These are phyloP conservation scores for Microcebus griseorufus DNA, from an alignment of 2,113 vertebrate genomes.

Conservation along the genomic window DNA sequence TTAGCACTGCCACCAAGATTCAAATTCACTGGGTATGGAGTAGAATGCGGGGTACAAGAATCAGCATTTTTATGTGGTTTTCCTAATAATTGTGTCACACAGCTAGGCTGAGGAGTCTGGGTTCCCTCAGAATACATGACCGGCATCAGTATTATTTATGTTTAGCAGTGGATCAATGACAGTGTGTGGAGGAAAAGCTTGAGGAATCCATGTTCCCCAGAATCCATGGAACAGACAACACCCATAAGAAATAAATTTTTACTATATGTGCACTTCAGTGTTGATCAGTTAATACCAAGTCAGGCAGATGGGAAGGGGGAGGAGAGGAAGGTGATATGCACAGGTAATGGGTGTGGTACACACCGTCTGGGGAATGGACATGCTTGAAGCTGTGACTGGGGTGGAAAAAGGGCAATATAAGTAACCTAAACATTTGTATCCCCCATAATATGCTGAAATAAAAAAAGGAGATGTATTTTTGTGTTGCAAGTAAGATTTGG, in stretches of 20 bases:
- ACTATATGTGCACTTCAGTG: no score
- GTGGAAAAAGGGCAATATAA: no score
- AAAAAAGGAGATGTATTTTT: not conserved
- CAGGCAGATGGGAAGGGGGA: no score
- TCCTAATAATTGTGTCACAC: not conserved
- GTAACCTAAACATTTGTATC: no score
- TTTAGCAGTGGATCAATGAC: rapidly evolving
- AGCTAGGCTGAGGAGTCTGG: not conserved
- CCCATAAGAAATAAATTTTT: not conserved
- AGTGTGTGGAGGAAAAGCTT: no score
- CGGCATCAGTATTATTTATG: not conserved
- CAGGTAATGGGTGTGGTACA: no score
- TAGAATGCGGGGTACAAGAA: not conserved
- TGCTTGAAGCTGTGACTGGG: no score
- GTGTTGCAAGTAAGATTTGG: not conserved
- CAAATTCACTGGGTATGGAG: not conserved
- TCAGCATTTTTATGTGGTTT: not conserved
- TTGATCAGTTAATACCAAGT: no score
- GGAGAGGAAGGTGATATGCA: no score
- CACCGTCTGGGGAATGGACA: no score
- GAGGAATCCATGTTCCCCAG: not conserved
- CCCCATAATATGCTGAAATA: no score
- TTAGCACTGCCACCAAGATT: not conserved
- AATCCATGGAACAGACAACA: not conserved
- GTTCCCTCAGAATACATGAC: not conserved